Evolutionary conservation across 2,797 vertebrate species (phyloP), one percentile per base, ranked within the genome.

Genomic region (Enoplosus armatus): DNA sequence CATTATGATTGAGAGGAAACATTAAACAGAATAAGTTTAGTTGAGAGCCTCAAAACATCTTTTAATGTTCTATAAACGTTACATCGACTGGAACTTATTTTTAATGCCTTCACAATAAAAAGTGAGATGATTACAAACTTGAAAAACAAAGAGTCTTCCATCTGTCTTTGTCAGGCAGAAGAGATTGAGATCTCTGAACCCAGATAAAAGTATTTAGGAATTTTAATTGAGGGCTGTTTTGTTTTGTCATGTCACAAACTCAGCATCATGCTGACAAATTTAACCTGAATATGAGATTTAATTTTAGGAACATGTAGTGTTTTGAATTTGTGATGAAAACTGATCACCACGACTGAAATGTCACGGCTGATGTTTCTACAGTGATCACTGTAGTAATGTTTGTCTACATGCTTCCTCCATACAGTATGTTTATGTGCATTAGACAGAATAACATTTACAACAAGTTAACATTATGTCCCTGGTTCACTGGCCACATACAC

Each of bases 21-120:
- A 87, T 85, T 72, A 82, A 91, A 89, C 60, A 63, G 83, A 88
- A 88, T 80, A 56, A 77, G 48, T 80, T 90, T 8, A 47, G 55
- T 37, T 22, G 12, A 77, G 27, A 66, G 72, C 39, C 51, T 80
- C 51, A 80, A 70, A 81, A 69, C 54, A 72, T 65, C 39, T 75
- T 48, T 75, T 29, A 72, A 56, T 51, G 51, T 65, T 81, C 33
- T 51, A 48, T 48, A 83, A 81, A 86, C 11, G 20, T 74, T 33
- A 72, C 47, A 80, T 75, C 12, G 63, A 71, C 29, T 68, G 15
- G 66, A 77, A 63, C 16, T 3, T 60, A 24, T 71, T 72, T 73
- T 39, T 31, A n/a, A 53, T 2, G 51, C 9, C 24, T 45, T 6
- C 50, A 78, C 63, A 82, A 63, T 45, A 26, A 65, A 59, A 69